Conservation (phyloP, 1,140 invertebrate species). For the Apolygus lucorum region DNA sequence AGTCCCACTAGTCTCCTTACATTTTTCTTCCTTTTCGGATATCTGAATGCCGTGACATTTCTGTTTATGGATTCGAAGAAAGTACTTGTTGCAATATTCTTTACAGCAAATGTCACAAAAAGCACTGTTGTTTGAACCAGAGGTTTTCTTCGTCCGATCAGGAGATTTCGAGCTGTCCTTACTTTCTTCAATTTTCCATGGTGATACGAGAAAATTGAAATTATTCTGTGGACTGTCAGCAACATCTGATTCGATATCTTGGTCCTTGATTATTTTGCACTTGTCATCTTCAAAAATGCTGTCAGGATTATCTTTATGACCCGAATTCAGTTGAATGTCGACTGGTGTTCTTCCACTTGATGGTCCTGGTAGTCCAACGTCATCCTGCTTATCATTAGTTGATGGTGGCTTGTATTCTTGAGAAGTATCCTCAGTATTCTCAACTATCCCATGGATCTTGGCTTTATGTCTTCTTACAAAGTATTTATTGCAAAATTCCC, state of each 20-base stretch:
- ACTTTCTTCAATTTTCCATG: slow-evolving; percentile 28
- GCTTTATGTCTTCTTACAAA: slow-evolving; percentile 55
- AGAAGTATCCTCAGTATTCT: slow-evolving; percentile 29
- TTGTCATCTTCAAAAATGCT: slow-evolving; percentile 23
- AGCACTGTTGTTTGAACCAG: slow-evolving; percentile 36
- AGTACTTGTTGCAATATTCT: slow-evolving; percentile 93
- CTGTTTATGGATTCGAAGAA: slow-evolving; percentile 82
- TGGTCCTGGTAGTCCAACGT: slow-evolving; percentile 25
- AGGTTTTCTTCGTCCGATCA: slow-evolving; percentile 27
- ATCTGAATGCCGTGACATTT: slow-evolving; percentile 65
- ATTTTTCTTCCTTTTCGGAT: slow-evolving; percentile 44
- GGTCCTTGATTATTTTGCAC: slow-evolving; percentile 26
- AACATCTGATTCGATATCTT: slow-evolving; percentile 26
- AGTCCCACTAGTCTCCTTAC: slow-evolving; percentile 31
- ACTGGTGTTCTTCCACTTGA: slow-evolving; percentile 10
- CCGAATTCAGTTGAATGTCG: slow-evolving; percentile 7
- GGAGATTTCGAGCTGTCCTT: slow-evolving; percentile 26
- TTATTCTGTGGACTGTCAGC: slow-evolving; percentile 22
- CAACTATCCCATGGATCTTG: slow-evolving; percentile 47
- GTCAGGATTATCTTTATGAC: not conserved
- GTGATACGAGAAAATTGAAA: slow-evolving; percentile 19
- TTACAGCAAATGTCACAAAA: slow-evolving; percentile 93
- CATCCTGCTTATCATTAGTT: slow-evolving; percentile 8
- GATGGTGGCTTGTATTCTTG: slow-evolving; percentile 28
- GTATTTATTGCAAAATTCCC: slow-evolving; percentile 65